Conservation (phyloP, 2,888 invertebrate species). For the Drosophila fulvimacula region DNA sequence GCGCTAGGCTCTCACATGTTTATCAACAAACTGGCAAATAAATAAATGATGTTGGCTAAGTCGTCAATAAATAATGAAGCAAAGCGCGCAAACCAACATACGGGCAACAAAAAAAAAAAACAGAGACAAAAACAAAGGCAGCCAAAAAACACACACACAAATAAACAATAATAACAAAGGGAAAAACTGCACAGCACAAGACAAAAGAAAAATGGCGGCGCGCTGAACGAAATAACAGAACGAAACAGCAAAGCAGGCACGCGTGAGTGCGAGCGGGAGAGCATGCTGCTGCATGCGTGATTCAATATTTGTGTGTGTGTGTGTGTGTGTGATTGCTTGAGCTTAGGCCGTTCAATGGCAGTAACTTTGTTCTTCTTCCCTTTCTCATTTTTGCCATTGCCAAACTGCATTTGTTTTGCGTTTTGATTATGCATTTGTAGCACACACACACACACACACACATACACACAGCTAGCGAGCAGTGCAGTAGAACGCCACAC, state of each 20-base stretch:
- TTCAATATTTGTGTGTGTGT: conserved; percentile 2
- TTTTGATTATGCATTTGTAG: conserved; percentile 40
- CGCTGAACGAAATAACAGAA: conserved; percentile 27
- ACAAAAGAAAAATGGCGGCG: conserved; percentile 49
- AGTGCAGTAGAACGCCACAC: conserved; percentile 36
- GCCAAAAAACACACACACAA: conserved; percentile 11
- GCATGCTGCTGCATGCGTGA: conserved; percentile 10
- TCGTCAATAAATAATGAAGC: conserved; percentile 66
- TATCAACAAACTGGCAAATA: conserved; percentile 73
- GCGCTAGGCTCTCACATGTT: conserved; percentile 57
- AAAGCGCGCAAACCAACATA: conserved; percentile 24
- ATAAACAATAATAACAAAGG: conserved; percentile 3
- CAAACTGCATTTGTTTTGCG: conserved; percentile 65
- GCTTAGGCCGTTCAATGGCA: conserved; percentile 39
- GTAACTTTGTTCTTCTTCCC: conserved; percentile 16
- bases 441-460: too few relatives aligned
- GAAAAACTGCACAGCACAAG: conserved; percentile 36
- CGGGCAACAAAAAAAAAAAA: conserved; percentile 8
- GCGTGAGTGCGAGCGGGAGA: not conserved
- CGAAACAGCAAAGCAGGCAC: conserved; percentile 1
- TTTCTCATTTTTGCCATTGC: conserved; percentile 36
- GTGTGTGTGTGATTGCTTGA: conserved; percentile 10
- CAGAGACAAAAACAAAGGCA: conserved; percentile 38
- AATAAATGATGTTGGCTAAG: conserved; percentile 71
- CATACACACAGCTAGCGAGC: too few relatives aligned